Base-by-base conservation (phyloP, 2,797 vertebrate species). In the Todus mexicanus region DNA sequence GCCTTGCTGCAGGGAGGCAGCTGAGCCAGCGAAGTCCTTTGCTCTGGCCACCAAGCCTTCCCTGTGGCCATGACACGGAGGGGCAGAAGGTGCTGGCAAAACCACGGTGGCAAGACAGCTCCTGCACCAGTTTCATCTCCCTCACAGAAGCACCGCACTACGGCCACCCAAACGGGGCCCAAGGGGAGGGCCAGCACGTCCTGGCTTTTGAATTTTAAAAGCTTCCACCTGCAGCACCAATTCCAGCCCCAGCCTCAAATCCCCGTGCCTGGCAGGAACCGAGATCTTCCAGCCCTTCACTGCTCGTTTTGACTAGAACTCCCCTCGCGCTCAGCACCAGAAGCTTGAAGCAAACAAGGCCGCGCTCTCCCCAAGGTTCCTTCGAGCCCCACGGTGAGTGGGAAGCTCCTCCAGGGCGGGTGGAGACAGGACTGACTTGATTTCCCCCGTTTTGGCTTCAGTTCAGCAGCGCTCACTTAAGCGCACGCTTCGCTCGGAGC, bases 131-230 rank as follows among this genome's bases (percentile, higher is more conserved):
- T 16, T 70, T 45, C 38, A 25, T 7, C 19, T 35, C 50, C n/a
- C 11, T 10, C n/a, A 6, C 0, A 0, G 31, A 69, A 70, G 31
- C 12, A 5, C 63, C 4, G 9, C 0, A 5, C 60, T 50, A 2
- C 1, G 18, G 47, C 66, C 38, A 29, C 69, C 42, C 21, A 35
- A 27, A 1, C 1, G 3, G 31, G 40, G 53, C 15, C 19, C 8
- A 11, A 35, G 43, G 37, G 35, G 31, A 92, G 50, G 57, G 61
- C 40, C 43, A 40, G 74, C 61, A 33, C 0, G 0, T 31, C 33
- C 29, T 11, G 64, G 37, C 50, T 37, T 50, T 54, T 64, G 2
- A 4, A 29, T 53, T 51, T 37, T 4, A 29, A 77, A 50, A 8
- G 9, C 17, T 83, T 47, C 64, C 64, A 42, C 45, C 38, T 7